Evolutionary conservation across 2,797 vertebrate species (phyloP).

Genomic region (Onychomys torridus): DNA sequence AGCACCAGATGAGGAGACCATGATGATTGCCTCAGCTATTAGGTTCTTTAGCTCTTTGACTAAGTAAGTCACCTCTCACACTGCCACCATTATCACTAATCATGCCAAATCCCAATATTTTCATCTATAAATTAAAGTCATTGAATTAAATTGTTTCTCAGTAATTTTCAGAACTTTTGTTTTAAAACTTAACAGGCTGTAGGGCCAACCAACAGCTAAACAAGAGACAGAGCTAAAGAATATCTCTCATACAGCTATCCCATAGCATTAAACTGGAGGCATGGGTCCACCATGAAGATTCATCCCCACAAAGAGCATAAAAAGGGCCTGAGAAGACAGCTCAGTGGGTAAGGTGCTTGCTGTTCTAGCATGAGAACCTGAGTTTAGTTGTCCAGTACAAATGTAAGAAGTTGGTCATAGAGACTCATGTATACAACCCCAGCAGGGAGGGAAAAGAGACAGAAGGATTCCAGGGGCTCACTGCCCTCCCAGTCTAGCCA

Average conservation of each 20-base stretch:
- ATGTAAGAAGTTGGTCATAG: neutral
- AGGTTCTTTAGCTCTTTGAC: neutral
- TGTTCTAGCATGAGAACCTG: neutral
- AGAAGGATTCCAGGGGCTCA: neutral
- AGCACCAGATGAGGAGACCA: neutral
- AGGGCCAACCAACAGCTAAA: neutral
- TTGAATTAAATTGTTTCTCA: slow-evolving; percentile 30
- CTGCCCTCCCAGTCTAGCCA: neutral
- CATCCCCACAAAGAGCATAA: neutral
- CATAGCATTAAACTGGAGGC: neutral
- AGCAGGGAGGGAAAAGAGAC: neutral
- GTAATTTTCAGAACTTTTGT: slow-evolving; percentile 2
- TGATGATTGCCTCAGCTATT: neutral
- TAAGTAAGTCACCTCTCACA: neutral
- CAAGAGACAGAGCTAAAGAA: neutral
- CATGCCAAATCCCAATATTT: neutral
- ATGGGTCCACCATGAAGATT: neutral
- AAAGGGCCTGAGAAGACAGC: neutral
- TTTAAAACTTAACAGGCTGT: neutral
- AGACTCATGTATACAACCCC: neutral
- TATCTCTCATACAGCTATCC: neutral
- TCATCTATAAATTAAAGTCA: neutral
- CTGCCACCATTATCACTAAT: neutral
- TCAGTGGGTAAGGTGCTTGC: neutral
- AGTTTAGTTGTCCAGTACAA: neutral